Evolutionary conservation across 2,888 invertebrate species (phyloP).

Genomic region (Laothoe populi): DNA sequence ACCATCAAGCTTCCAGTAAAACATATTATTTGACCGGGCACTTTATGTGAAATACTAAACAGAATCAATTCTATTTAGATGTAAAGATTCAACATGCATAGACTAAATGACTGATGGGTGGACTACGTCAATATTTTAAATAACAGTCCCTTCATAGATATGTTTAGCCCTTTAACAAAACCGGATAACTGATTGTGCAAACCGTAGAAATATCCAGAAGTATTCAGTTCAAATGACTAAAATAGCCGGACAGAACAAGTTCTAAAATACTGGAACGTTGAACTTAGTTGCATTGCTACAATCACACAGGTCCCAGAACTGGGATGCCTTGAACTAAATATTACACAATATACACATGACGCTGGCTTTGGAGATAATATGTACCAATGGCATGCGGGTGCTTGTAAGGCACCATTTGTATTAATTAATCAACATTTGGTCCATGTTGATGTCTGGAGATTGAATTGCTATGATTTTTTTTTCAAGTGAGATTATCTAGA

Average conservation of each 20-base stretch:
- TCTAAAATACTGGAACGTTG: background rate
- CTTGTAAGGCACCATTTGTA: background rate
- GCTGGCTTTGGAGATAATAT: background rate
- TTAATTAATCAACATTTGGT: background rate
- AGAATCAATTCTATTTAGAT: too few species aligned
- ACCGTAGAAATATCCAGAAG: background rate
- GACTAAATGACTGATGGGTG: too few species aligned
- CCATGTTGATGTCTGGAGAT: background rate
- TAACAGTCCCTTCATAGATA: too few species aligned
- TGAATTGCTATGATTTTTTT: too few species aligned
- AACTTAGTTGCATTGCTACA: background rate
- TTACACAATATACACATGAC: slow-evolving; percentile 1
- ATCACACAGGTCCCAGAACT: slow-evolving; percentile 1
- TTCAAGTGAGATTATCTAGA: too few species aligned
- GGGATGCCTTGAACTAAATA: slow-evolving; percentile 17
- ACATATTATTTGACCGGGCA: too few species aligned
- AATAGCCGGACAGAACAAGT: background rate
- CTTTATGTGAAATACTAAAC: too few species aligned
- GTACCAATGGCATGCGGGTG: background rate
- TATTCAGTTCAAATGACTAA: background rate
- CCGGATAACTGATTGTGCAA: background rate
- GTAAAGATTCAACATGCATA: too few species aligned
- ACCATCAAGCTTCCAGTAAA: too few species aligned
- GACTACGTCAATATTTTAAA: too few species aligned
- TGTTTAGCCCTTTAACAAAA: background rate